Evolutionary conservation across 2,888 invertebrate genomes (phyloP), one percentile per base, ranked within the genome.

Genomic region (Sialis lutaria): DNA sequence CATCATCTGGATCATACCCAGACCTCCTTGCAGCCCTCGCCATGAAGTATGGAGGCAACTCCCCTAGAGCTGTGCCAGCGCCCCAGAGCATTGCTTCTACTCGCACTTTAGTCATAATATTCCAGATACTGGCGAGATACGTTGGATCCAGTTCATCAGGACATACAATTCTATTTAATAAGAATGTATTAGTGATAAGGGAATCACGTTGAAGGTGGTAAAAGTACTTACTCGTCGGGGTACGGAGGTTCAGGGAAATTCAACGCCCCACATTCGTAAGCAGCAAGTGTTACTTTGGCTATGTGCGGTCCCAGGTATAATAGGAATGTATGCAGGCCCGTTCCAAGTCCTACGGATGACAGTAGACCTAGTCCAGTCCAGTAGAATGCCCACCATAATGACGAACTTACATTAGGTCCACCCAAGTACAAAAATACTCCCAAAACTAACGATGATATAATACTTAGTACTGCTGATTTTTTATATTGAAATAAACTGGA

Each of bases 1-100:
- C 77, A 53, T 67, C 69, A 44, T 75, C 74, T 44, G 72, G 73
- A 55, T 79, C 77, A 52, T 55, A 63, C 60, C 65, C 74, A 0
- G 81, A 80, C 1, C 86, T 69, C 7, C 89, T 67, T 1, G 89
- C 87, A 5, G 97, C 95, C 50, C 91, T 72, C n/a, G 98, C 98
- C 95, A 99, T 96, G 67, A 99, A 99, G 72, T 98, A 99, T 0
- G 98, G 98, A 4, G 98, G 98, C 53, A 99, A 67, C 64, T 99
- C 98, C 0, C 98, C 98, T n/a, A 99, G 70, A 1, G 98, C 98
- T 0, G 98, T 99, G 5, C 98, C 91, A 22, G 87, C 79, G 4
- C 91, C 95, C 98, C 98, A 98, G 72, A 97, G 82, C 75, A 97
- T 89, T 8, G 93, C 89, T 68, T 98, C 98, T 52, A 95, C 70